Evolutionary conservation across 1,140 invertebrate species (phyloP).

Genomic region (Drosophila aff.): DNA sequence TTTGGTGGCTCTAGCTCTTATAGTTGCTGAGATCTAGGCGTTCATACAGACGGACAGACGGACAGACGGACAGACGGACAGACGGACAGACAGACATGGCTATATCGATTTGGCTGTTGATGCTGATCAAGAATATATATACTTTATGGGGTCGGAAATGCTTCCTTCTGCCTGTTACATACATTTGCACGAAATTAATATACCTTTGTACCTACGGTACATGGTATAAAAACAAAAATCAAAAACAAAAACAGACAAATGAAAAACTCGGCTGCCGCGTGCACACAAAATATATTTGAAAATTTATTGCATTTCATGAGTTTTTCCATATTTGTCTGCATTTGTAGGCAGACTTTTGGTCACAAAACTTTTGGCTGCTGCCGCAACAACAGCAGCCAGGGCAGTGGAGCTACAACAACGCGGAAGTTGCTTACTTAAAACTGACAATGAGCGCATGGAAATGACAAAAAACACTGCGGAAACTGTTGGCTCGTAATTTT

Average conservation of each 20-base stretch:
- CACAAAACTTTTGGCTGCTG: constrained; percentile 71
- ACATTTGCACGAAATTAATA: no score
- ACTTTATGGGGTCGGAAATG: no score
- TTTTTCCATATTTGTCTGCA: constrained; percentile 81
- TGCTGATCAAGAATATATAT: no score
- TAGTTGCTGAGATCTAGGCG: no score
- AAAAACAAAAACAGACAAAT: constrained; percentile 27
- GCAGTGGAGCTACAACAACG: constrained; percentile 29
- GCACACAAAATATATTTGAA: constrained; percentile 78
- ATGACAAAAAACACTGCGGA: constrained; percentile 81
- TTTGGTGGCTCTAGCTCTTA: no score
- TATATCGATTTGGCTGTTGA: no score
- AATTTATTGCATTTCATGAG: constrained; percentile 82
- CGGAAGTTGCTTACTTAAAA: constrained; percentile 80
- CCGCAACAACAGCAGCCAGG: constrained; percentile 20
- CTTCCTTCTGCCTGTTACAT: no score
- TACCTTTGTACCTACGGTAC: no score
- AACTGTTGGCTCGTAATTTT: constrained; percentile 83
- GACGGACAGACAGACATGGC: no score
- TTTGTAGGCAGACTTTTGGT: constrained; percentile 77
- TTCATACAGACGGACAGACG: no score
- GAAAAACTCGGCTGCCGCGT: constrained; percentile 33
- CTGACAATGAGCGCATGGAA: constrained; percentile 83
- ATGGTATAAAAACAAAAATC: constrained; percentile 4
- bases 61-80: no score